phyloP scores from a whole-genome alignment of 2,797 vertebrate genomes.

The Microctenopoma lineatum region DNA sequence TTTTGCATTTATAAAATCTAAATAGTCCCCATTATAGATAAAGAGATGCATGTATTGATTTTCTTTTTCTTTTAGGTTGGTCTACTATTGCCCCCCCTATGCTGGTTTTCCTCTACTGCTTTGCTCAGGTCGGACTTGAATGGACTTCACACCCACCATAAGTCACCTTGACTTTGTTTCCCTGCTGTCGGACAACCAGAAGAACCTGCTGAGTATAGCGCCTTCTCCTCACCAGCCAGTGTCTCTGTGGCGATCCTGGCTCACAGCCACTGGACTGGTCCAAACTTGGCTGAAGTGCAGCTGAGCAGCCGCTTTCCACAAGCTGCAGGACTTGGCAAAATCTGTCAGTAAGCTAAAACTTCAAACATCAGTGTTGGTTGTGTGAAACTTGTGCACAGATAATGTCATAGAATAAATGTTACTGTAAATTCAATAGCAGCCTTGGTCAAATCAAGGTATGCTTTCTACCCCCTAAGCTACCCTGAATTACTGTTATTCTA shows the following conservation, averaged over 20 bases:
- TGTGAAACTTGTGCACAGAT: conserved; percentile 17
- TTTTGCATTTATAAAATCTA: neutral
- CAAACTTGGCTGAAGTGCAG: conserved; percentile 38
- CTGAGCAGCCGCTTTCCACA: conserved; percentile 51
- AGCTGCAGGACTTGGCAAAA: conserved; percentile 27
- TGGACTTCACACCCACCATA: conserved; percentile 67
- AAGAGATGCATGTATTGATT: neutral
- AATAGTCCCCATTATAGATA: neutral
- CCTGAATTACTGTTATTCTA: conserved; percentile 29
- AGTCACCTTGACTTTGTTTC: conserved; percentile 71
- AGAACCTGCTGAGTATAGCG: conserved; percentile 47
- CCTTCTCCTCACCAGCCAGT: conserved; percentile 32
- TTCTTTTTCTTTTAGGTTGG: conserved; percentile 74
- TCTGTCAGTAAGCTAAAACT: conserved; percentile 10
- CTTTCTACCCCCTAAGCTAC: conserved; percentile 30
- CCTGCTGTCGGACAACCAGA: conserved; percentile 35
- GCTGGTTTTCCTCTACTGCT: conserved; percentile 85
- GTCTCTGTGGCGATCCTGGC: conserved; percentile 42
- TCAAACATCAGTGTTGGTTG: conserved; percentile 6
- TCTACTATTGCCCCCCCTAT: conserved; percentile 72
- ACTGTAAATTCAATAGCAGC: conserved; percentile 17
- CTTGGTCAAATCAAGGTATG: neutral
- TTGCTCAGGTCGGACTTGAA: conserved; percentile 84
- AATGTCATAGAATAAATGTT: conserved; percentile 7
- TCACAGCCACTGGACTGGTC: conserved; percentile 39